Evolutionary conservation across 92 coral and sea anemone genomes (phyloP).

Genomic region (Hydrozoanthus gracilis): DNA sequence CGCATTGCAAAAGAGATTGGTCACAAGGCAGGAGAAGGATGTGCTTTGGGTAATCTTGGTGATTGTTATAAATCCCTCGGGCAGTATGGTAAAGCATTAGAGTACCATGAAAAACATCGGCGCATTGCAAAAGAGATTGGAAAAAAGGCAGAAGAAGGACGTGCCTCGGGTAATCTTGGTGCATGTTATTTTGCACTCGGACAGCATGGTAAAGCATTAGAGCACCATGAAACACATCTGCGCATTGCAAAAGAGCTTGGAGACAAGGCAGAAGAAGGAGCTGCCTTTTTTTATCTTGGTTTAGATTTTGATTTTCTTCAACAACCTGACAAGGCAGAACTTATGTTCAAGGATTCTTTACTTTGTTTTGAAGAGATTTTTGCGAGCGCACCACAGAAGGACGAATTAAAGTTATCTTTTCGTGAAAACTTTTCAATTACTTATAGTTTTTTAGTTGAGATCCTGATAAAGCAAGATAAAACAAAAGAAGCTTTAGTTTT

Average conservation of each 20-base stretch:
- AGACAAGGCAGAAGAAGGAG: not conserved
- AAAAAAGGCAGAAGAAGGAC: not conserved
- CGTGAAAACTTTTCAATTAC: not conserved
- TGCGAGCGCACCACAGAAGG: not conserved
- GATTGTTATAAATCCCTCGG: no score
- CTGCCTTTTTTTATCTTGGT: not conserved
- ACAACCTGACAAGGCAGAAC: not conserved
- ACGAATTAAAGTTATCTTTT: not conserved
- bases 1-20: not conserved
- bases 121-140: no score
- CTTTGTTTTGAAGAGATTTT: not conserved
- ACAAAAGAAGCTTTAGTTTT: not conserved
- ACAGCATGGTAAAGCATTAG: not conserved
- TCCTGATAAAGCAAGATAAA: not conserved
- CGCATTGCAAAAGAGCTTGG: not conserved
- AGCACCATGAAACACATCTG: not conserved
- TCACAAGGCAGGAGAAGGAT: no score
- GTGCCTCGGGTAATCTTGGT: not conserved
- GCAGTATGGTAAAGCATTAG: no score
- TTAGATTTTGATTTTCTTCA: no score
- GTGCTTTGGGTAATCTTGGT: no score
- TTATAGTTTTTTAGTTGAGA: not conserved
- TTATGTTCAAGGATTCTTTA: not conserved
- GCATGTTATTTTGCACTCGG: not conserved
- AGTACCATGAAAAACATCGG: no score